Conservation (phyloP, 2,113 vertebrate genomes). For the Salvelinus fontinalis region DNA sequence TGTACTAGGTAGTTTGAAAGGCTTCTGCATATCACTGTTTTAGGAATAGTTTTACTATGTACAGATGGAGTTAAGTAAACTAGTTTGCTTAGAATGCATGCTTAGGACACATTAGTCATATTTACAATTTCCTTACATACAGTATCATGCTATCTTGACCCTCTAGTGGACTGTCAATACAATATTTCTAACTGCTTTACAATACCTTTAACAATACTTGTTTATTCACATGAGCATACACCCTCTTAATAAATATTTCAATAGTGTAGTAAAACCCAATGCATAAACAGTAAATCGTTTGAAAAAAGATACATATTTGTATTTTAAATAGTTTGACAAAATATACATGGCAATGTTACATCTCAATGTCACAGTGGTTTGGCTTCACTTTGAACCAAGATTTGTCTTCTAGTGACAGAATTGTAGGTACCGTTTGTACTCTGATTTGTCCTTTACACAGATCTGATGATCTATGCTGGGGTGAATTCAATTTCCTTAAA, state of each 20-base stretch:
- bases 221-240: not conserved
- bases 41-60: not conserved
- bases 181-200: not conserved
- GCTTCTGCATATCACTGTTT: not conserved
- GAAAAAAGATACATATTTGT: slow-evolving; percentile 12
- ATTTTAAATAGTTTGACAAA: slow-evolving; percentile 13
- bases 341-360: slow-evolving; percentile 16
- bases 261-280: slow-evolving; percentile 18
- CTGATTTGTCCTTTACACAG: not conserved
- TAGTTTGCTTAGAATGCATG: slow-evolving; percentile 18
- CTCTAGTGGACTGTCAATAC: not conserved
- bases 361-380: slow-evolving; percentile 61
- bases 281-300: not conserved
- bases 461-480: not conserved
- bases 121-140: not conserved
- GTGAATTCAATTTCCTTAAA: not conserved
- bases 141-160: not conserved
- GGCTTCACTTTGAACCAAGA: slow-evolving; percentile 44
- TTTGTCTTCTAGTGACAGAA: slow-evolving; percentile 24
- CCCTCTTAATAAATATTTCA: slow-evolving; percentile 34
- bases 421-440: not conserved
- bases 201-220: not conserved
- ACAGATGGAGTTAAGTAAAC: not conserved
- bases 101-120: slow-evolving; percentile 6
- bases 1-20: no score